These are phyloP conservation scores for Clupea harengus DNA, from an alignment of 2,113 vertebrate species.

Conservation along the genomic window DNA sequence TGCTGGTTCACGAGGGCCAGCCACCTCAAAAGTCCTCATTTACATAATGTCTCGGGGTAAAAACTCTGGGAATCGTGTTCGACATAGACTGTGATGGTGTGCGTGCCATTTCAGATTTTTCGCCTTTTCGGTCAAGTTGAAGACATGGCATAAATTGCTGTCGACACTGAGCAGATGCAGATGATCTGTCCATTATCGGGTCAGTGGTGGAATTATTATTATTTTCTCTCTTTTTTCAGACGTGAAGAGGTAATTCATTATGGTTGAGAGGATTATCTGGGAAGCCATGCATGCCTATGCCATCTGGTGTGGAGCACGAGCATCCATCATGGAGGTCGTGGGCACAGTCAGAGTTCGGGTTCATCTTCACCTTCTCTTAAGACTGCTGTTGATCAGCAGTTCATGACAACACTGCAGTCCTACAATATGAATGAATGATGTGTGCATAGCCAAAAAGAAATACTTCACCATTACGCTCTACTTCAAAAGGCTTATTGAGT, in stretches of 20 bases:
- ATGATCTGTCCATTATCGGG: conserved; percentile 31
- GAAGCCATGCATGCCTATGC: conserved; percentile 42
- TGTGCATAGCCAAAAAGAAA: neutral
- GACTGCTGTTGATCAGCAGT: neutral
- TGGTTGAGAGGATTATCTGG: conserved; percentile 40
- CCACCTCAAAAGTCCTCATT: conserved; percentile 5
- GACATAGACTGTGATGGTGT: neutral
- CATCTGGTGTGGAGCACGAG: conserved; percentile 41
- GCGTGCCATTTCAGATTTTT: neutral
- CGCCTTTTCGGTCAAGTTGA: neutral
- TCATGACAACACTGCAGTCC: neutral
- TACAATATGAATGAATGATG: neutral
- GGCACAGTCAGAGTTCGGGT: conserved; percentile 3
- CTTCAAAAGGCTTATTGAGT: neutral
- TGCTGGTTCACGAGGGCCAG: neutral
- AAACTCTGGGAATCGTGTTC: neutral
- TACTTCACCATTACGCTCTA: neutral
- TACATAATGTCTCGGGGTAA: neutral
- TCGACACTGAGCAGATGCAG: conserved; percentile 30
- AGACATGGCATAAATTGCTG: neutral
- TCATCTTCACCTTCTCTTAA: conserved; percentile 18
- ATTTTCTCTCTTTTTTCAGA: conserved; percentile 22
- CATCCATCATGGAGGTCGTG: neutral
- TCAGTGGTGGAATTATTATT: conserved; percentile 30
- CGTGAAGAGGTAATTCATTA: conserved; percentile 43